Conservation (phyloP, 2,797 vertebrate genomes). For the Acridotheres tristis region DNA sequence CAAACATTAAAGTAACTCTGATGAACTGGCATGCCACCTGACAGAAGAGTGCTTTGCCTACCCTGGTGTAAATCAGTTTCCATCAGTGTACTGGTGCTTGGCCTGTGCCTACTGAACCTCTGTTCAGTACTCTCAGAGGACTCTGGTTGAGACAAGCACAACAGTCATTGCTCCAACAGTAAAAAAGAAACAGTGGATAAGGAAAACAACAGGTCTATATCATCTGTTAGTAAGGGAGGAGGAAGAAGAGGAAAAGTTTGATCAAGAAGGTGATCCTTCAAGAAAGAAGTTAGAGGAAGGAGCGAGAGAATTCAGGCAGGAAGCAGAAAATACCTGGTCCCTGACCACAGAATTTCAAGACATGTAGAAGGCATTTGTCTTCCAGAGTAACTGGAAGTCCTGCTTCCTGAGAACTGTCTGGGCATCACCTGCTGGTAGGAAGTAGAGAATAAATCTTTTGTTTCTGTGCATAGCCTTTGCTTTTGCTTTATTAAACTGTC, state of each 20-base stretch:
- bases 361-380: neutral
- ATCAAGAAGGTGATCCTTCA: neutral
- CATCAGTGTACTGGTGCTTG: neutral
- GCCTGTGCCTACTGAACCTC: neutral
- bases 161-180: neutral
- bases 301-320: neutral
- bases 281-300: neutral
- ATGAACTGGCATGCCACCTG: accelerated
- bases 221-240: neutral
- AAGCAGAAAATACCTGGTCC: neutral
- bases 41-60: neutral
- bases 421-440: neutral
- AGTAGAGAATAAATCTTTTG: neutral
- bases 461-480: neutral
- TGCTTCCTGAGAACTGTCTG: neutral
- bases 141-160: neutral
- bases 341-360: neutral
- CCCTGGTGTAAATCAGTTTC: neutral
- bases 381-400: neutral
- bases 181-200: neutral
- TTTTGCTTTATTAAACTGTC: neutral
- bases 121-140: neutral
- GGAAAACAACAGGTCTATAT: neutral
- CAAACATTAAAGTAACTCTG: neutral
- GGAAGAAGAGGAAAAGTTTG: neutral